Base-by-base conservation (phyloP, 2,797 vertebrate genomes). In the Ctenopoma kingsleyae region DNA sequence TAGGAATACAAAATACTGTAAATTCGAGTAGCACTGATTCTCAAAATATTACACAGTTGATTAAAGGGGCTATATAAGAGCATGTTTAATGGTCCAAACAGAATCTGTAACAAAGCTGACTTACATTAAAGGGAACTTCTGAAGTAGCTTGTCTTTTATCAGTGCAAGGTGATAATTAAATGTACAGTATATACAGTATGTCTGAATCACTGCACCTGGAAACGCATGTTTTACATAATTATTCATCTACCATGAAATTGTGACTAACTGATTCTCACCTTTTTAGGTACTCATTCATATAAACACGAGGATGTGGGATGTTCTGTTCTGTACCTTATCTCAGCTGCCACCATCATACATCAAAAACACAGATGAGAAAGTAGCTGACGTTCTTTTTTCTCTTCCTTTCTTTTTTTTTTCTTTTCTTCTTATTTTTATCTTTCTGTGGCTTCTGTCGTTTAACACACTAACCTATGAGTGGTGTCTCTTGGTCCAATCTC, bases 321-420 rank as follows among this genome's bases (percentile, higher is more conserved):
- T 57, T 74, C n/a, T 49, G 61, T 56, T 50, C 35, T 54, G 6
- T n/a, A 1, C 20, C 30, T 82, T 78, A 78, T 76, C 69, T 72
- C 0, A 5, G 20, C 53, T 51, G 48, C 46, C 19, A 30, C 36
- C 23, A 54, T 19, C 50, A 32, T 22, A 27, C 63, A 74, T 76
- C 27, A 74, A 54, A 76, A 75, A 73, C 62, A 52, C 52, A 64
- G 13, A 73, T 52, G 68, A 82, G 53, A 80, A 74, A 69, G 61
- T 58, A 49, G 51, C 72, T 58, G 0, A 5, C 56, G 35, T 12
- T 69, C 41, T 17, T 52, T 38, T 36, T 13, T 6, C 13, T 43
- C 17, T 23, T 27, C n/a, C 22, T 47, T 27, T 5, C 35, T 17
- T 44, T 48, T 32, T 44, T 36, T 51, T 58, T 46, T n/a, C n/a